phyloP scores from a whole-genome alignment of 2,888 invertebrate species.

The Phalera bucephala region DNA sequence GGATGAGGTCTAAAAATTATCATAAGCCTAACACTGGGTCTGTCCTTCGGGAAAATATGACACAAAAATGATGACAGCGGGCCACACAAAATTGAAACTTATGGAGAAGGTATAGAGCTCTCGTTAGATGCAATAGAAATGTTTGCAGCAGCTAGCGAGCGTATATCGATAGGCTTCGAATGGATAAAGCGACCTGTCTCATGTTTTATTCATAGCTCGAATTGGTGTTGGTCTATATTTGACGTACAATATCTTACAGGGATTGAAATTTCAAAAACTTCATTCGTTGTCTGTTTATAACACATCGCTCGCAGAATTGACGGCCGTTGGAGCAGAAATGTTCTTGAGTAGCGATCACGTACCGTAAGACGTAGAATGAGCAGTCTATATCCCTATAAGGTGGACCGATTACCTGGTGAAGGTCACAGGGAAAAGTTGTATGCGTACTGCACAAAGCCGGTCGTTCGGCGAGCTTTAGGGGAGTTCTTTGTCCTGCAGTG shows the following conservation, averaged over 20 bases:
- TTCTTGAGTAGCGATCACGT: no score
- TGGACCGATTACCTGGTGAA: no score
- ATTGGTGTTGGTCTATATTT: constrained; percentile 74
- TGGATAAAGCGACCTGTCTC: constrained; percentile 44
- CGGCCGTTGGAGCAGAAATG: no score
- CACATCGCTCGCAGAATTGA: no score
- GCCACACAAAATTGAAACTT: constrained; percentile 11
- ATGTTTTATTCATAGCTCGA: constrained; percentile 69
- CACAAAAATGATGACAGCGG: background rate
- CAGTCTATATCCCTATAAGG: no score
- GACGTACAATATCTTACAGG: constrained; percentile 59
- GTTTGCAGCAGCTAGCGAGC: constrained; percentile 29
- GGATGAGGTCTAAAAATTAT: constrained; percentile 56
- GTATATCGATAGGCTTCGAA: constrained; percentile 47
- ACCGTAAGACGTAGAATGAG: no score
- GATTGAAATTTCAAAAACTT: constrained; percentile 33
- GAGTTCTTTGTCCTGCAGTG: no score
- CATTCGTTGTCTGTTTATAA: no score
- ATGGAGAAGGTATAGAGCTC: constrained; percentile 17
- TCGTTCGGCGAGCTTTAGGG: no score
- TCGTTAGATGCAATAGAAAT: constrained; percentile 12
- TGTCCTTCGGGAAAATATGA: constrained; percentile 43
- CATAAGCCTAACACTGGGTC: constrained; percentile 54
- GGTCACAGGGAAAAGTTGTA: no score
- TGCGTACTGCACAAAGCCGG: no score